These are phyloP conservation scores for Euphonia xanthogaster DNA, from an alignment of 2,797 vertebrate species.

Conservation along the genomic window DNA sequence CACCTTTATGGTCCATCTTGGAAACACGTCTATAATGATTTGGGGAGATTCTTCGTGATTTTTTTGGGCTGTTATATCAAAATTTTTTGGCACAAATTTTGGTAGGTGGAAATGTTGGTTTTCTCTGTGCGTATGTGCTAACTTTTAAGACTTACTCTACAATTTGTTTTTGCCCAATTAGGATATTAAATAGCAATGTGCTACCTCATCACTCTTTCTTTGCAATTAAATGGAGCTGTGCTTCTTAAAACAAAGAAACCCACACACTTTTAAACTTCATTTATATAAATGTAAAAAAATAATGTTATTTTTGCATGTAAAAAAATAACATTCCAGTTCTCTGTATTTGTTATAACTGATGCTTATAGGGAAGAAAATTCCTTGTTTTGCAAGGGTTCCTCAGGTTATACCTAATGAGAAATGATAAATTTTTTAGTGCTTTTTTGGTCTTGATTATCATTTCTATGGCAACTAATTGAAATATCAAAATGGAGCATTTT, in stretches of 20 bases:
- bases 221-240: neutral
- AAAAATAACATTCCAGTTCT: neutral
- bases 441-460: conserved; percentile 21
- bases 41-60: rapidly evolving
- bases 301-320: neutral
- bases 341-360: neutral
- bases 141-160: neutral
- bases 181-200: neutral
- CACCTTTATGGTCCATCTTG: neutral
- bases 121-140: rapidly evolving
- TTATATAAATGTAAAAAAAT: neutral
- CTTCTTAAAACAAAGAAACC: neutral
- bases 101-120: too few species aligned
- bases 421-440: neutral
- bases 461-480: conserved; percentile 39
- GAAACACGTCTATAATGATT: neutral
- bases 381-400: neutral
- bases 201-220: neutral
- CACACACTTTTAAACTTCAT: neutral
- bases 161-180: rapidly evolving
- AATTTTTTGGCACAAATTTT: too few species aligned
- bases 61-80: rapidly evolving
- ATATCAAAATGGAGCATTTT: conserved; percentile 28
- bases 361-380: neutral
- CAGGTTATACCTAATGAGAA: conserved; percentile 16